Conservation (phyloP, 2,888 invertebrate species). For the Acanthoscelides obtectus region DNA sequence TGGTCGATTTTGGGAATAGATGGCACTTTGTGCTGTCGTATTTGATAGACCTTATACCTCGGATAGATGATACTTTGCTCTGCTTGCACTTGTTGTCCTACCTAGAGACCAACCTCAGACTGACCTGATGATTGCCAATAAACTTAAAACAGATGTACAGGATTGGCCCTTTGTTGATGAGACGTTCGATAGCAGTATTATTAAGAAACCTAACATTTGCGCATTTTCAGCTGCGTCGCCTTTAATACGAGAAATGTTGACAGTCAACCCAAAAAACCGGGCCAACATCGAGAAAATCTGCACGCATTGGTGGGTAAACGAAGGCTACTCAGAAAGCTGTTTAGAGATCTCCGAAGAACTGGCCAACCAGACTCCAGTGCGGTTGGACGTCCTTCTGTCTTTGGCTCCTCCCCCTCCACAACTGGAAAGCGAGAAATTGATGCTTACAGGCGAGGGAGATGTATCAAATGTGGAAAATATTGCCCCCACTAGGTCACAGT, state of each 20-base stretch:
- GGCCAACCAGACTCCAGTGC: slow-evolving; percentile 79
- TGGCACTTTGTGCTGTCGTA: too few relatives aligned
- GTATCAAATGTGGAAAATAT: slow-evolving; percentile 39
- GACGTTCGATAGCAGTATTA: too few relatives aligned
- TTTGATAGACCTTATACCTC: too few relatives aligned
- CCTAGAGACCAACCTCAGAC: too few relatives aligned
- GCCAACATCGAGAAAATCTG: slow-evolving; percentile 94
- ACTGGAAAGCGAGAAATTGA: slow-evolving; percentile 67
- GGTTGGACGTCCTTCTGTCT: slow-evolving; percentile 80
- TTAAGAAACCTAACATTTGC: too few relatives aligned
- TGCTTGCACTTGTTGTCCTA: too few relatives aligned
- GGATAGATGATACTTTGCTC: too few relatives aligned
- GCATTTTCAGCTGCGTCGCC: slow-evolving; percentile 82
- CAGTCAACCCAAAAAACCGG: slow-evolving; percentile 83
- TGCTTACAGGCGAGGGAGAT: slow-evolving; percentile 56
- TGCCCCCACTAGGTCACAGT: slow-evolving; percentile 55
- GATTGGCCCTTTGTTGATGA: too few relatives aligned
- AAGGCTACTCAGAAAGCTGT: slow-evolving; percentile 75
- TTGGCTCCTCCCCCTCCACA: slow-evolving; percentile 76
- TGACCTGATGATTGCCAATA: too few relatives aligned
- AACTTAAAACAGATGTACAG: too few relatives aligned
- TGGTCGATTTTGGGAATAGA: too few relatives aligned
- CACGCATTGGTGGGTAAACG: slow-evolving; percentile 96
- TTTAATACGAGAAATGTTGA: slow-evolving; percentile 90
- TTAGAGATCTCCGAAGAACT: slow-evolving; percentile 81